Base-by-base conservation (phyloP, 2,113 vertebrate species). In the Jaculus jaculus region DNA sequence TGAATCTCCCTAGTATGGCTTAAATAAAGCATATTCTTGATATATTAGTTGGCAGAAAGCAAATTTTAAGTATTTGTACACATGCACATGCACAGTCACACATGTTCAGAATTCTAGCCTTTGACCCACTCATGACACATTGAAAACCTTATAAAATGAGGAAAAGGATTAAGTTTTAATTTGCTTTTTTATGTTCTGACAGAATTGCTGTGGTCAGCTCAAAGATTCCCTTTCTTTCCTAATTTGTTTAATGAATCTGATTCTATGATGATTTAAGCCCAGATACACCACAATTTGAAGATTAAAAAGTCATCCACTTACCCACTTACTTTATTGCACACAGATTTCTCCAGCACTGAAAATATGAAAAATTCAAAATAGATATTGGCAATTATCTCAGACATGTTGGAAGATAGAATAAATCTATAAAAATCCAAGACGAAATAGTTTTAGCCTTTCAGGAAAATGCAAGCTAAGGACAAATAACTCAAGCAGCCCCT, bases 41-140 rank as follows among this genome's bases (percentile, higher is more conserved):
- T 94, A 66, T n/a, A 54, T 95, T 75, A 82, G 68, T 42, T 30
- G 81, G 71, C 71, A 86, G 71, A 96, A 89, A 94, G 78, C 30
- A 90, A 84, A 87, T 6, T 72, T 74, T 5, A 54, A 84, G 32
- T 47, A 18, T 60, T n/a, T 7, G 37, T 7, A 37, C 95, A 92
- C 78, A 68, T 34, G 87, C 95, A 91, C 24, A 13, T 20, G n/a
- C 26, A 92, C 12, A 82, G 18, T 63, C 82, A 84, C 94, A 89
- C 77, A 91, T 23, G 5, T 18, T 37, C 32, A 24, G 61, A 17
- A 42, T 42, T 82, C 74, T 9, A 26, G 37, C 74, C 75, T 26
- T 42, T 89, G 69, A 54, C 7, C 13, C 51, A 26, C 10, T 75
- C 93, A 69, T 68, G 60, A 69, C 83, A 32, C 7, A 37, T 28